Percentiles rank a stretch among this genome's conserved stretches.
These are phyloP conservation scores for Podarcis muralis DNA, from an alignment of 2,113 vertebrate genomes.

Conservation along the genomic window DNA sequence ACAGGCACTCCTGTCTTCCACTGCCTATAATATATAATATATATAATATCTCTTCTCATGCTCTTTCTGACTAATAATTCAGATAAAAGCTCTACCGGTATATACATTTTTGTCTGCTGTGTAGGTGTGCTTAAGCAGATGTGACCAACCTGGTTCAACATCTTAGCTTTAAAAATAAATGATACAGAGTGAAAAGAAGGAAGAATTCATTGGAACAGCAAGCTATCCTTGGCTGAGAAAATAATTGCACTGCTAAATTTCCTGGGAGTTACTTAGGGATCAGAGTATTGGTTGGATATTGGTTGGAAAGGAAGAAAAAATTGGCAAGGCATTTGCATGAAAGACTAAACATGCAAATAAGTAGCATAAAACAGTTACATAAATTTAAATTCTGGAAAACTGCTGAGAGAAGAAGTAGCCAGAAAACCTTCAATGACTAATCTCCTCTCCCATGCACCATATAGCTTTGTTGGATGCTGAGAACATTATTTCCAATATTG, in stretches of 20 bases:
- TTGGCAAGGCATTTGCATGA: neutral
- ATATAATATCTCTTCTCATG: too few species aligned
- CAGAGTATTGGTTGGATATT: neutral
- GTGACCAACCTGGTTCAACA: neutral
- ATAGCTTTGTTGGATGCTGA: conserved; percentile 10
- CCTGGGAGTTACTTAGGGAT: neutral
- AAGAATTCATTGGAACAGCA: neutral
- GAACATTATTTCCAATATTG: neutral
- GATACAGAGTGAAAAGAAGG: neutral
- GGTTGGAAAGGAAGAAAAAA: neutral
- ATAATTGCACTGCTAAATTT: neutral
- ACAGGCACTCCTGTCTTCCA: too few species aligned
- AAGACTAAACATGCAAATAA: neutral
- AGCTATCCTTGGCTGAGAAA: neutral
- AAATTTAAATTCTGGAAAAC: neutral
- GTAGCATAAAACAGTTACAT: neutral
- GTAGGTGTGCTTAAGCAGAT: neutral
- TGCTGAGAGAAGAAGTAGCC: neutral
- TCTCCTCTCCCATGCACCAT: neutral
- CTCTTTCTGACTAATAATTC: too few species aligned
- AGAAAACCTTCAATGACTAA: conserved; percentile 25
- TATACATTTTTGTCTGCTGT: too few species aligned
- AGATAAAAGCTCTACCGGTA: too few species aligned
- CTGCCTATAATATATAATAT: too few species aligned
- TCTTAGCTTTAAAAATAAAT: neutral